phyloP scores from a whole-genome alignment of 1,140 invertebrate genomes.

The Sinonovacula constricta region DNA sequence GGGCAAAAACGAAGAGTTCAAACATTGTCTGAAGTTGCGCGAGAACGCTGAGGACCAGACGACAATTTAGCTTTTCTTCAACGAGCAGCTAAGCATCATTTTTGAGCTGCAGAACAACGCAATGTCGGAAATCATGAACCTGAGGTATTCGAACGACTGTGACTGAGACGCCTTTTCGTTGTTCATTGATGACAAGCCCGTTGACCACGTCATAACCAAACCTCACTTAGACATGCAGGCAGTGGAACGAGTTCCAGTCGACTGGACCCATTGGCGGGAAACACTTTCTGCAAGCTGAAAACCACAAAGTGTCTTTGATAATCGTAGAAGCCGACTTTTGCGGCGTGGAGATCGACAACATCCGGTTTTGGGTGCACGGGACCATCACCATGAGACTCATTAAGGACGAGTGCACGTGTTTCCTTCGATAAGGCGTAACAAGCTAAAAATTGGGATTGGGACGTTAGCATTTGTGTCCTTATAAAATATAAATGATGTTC shows the following conservation, averaged over 20 bases:
- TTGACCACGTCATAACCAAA: slow-evolving; percentile 23
- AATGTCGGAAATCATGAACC: slow-evolving; percentile 25
- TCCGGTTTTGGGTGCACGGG: slow-evolving; percentile 40
- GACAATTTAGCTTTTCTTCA: slow-evolving; percentile 41
- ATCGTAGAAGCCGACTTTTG: slow-evolving; percentile 23
- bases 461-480: too few relatives aligned
- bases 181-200: slow-evolving; percentile 23
- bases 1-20: slow-evolving; percentile 23
- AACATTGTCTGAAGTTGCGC: slow-evolving; percentile 24
- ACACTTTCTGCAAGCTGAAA: not conserved
- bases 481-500: too few relatives aligned
- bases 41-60: slow-evolving; percentile 36
- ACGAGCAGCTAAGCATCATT: slow-evolving; percentile 35
- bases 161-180: slow-evolving; percentile 40
- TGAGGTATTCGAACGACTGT: slow-evolving; percentile 57
- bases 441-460: too few relatives aligned
- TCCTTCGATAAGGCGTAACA: too few relatives aligned
- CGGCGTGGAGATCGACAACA: slow-evolving; percentile 50
- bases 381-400: not conserved
- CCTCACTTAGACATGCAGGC: slow-evolving; percentile 6
- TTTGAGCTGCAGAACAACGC: slow-evolving; percentile 45
- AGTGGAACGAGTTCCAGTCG: slow-evolving; percentile 44
- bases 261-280: slow-evolving; percentile 34
- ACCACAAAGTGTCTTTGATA: slow-evolving; percentile 21
- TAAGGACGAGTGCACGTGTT: slow-evolving; percentile 36